These are phyloP conservation scores for Oceanodroma leucorhoa DNA, from an alignment of 2,797 vertebrate species.

Conservation along the genomic window DNA sequence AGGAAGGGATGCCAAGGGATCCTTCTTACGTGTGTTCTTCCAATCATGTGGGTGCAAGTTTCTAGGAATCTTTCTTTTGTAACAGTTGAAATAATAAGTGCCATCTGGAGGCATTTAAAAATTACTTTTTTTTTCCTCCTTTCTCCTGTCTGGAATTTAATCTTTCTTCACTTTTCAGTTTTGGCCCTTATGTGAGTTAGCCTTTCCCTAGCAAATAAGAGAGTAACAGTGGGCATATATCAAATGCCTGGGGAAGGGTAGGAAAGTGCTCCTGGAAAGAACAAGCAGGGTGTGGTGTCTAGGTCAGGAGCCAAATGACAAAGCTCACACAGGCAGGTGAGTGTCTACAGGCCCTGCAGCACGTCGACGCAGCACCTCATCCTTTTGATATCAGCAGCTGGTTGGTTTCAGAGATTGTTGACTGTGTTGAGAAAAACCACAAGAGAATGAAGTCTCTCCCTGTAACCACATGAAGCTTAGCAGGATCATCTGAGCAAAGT, in stretches of 20 bases:
- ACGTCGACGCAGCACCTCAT: neutral
- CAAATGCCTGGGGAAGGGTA: neutral
- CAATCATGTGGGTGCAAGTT: neutral
- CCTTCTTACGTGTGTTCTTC: neutral
- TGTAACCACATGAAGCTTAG: neutral
- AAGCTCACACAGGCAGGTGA: neutral
- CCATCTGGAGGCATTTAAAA: neutral
- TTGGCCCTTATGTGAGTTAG: neutral
- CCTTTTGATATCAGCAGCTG: neutral
- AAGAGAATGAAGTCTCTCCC: neutral
- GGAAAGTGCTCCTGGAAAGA: neutral
- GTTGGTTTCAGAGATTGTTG: neutral
- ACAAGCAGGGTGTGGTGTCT: neutral
- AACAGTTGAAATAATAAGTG: neutral
- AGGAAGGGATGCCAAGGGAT: neutral
- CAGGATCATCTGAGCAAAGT: neutral
- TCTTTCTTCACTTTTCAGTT: neutral
- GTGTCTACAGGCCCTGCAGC: neutral
- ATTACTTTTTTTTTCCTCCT: neutral
- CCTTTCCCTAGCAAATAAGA: neutral
- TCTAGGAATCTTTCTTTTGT: neutral
- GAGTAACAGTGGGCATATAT: neutral
- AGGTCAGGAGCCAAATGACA: neutral
- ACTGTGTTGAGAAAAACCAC: neutral
- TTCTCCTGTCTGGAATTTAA: neutral